Conservation (phyloP, 1,140 invertebrate genomes). For the Battus philenor region DNA sequence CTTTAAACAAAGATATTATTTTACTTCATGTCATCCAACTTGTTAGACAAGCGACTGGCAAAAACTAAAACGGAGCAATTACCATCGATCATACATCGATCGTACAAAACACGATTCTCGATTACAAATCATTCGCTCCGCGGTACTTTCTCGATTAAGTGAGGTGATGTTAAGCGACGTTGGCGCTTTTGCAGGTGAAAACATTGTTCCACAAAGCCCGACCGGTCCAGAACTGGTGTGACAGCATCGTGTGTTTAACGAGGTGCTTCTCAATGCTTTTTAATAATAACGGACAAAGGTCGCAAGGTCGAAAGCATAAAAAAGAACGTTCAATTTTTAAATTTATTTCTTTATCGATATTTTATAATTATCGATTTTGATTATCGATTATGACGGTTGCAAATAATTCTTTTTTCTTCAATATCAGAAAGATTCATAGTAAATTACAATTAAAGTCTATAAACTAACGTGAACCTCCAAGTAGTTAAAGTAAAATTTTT, state of each 20-base stretch:
- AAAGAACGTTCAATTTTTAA: too few relatives aligned
- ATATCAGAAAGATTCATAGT: too few relatives aligned
- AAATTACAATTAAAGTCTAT: too few relatives aligned
- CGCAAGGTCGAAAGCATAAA: too few relatives aligned
- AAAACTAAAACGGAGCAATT: conserved; percentile 8
- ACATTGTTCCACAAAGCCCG: conserved; percentile 44
- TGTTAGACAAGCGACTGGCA: neutral
- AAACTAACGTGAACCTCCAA: too few relatives aligned
- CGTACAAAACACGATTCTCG: conserved; percentile 16
- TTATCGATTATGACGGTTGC: too few relatives aligned
- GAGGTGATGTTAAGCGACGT: conserved; percentile 22
- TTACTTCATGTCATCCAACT: too few relatives aligned
- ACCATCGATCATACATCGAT: conserved; percentile 15
- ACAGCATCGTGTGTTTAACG: conserved; percentile 3
- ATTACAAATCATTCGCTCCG: conserved; percentile 21
- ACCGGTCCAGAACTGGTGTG: conserved; percentile 34
- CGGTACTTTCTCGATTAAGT: conserved; percentile 32
- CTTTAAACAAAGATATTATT: too few relatives aligned
- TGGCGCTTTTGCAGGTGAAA: conserved; percentile 40
- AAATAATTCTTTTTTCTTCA: too few relatives aligned
- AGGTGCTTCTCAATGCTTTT: neutral
- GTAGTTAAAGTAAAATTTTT: too few relatives aligned
- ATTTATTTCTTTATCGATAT: too few relatives aligned
- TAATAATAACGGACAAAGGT: conserved; percentile 1
- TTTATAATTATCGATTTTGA: too few relatives aligned